These are phyloP conservation scores for Drosophila lacteicornis DNA, from an alignment of 1,140 invertebrate genomes.

Conservation along the genomic window DNA sequence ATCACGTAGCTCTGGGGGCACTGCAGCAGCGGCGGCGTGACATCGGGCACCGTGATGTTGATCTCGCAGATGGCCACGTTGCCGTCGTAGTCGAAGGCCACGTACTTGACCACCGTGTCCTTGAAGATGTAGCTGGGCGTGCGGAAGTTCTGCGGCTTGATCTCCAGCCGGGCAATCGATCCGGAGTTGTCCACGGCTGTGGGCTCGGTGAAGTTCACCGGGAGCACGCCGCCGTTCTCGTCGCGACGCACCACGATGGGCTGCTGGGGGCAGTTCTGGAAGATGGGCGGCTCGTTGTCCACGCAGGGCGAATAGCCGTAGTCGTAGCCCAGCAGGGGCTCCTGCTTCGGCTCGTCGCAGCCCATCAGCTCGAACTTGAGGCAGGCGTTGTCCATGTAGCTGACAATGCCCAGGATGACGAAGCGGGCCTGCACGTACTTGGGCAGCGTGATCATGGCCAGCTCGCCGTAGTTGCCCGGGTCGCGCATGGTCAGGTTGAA, in stretches of 20 bases:
- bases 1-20: constrained; percentile 98
- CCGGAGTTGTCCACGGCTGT: constrained; percentile 97
- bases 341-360: constrained; percentile 92
- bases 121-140: constrained; percentile 95
- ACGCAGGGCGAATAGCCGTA: constrained; percentile 97
- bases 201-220: constrained; percentile 97
- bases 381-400: constrained; percentile 98
- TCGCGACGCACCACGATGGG: constrained; percentile 96
- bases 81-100: constrained; percentile 98
- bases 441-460: constrained; percentile 97
- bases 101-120: constrained; percentile 96
- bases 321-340: constrained; percentile 95
- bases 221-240: constrained; percentile 92
- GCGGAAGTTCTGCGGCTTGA: constrained; percentile 95
- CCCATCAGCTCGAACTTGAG: constrained; percentile 98
- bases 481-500: constrained; percentile 97
- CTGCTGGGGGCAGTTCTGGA: constrained; percentile 97
- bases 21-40: constrained; percentile 96
- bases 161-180: constrained; percentile 95
- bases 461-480: constrained; percentile 96
- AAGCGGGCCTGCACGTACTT: constrained; percentile 97
- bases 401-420: constrained; percentile 96
- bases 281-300: constrained; percentile 97
- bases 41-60: constrained; percentile 97
- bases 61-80: constrained; percentile 98